Conservation (phyloP, 1,140 invertebrate species). For the Zaprionus gabonicus region DNA sequence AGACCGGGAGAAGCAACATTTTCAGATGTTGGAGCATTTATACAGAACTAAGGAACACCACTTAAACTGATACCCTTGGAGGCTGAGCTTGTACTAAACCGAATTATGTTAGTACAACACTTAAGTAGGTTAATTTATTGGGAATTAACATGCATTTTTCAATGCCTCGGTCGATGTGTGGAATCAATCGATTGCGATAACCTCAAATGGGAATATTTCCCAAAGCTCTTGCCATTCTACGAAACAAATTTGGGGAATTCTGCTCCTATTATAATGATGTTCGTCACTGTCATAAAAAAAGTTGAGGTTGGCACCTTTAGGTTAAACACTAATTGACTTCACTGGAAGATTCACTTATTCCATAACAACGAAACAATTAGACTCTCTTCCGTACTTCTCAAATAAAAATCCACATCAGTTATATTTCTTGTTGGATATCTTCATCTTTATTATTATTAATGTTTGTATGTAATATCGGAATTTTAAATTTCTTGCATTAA, state of each 20-base stretch:
- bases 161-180: slow-evolving; percentile 6
- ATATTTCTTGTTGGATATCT: slow-evolving; percentile 30
- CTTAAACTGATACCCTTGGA: slow-evolving; percentile 4
- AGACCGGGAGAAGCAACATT: neutral
- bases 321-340: neutral
- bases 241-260: slow-evolving; percentile 14
- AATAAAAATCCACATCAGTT: neutral
- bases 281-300: neutral
- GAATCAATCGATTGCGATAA: slow-evolving; percentile 30
- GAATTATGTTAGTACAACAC: neutral
- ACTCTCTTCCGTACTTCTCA: too few species aligned
- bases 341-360: too few species aligned
- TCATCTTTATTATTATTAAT: slow-evolving; percentile 34
- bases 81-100: slow-evolving; percentile 25
- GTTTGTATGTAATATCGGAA: slow-evolving; percentile 36
- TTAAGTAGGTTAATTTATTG: neutral
- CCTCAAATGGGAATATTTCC: slow-evolving; percentile 22
- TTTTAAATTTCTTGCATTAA: slow-evolving; percentile 27
- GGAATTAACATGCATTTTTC: neutral
- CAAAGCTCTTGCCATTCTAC: neutral
- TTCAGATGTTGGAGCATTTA: slow-evolving; percentile 27
- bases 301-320: neutral
- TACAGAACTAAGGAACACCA: neutral
- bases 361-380: too few species aligned
- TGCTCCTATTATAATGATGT: neutral